A percentile compares a stretch with the other conserved stretches of the same genome.
Conservation (phyloP, 2,797 vertebrate genomes). For the Sparus aurata region DNA sequence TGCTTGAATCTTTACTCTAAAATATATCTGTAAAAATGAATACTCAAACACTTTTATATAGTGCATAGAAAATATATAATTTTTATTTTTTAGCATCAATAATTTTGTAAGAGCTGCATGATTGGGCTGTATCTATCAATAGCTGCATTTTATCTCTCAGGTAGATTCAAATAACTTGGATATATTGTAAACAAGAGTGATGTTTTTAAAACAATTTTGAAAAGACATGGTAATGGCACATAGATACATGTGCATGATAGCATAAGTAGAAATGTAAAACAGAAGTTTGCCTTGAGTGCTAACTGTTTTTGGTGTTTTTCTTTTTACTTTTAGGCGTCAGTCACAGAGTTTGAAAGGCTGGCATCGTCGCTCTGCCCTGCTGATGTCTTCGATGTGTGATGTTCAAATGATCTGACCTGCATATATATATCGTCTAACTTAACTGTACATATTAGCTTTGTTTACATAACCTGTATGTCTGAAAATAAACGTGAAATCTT, state of each 20-base stretch:
- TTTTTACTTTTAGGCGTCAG: conserved; percentile 68
- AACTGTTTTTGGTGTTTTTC: neutral
- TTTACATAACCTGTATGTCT: conserved; percentile 16
- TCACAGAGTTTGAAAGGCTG: conserved; percentile 77
- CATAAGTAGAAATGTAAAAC: neutral
- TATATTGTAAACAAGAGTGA: neutral
- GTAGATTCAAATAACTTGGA: neutral
- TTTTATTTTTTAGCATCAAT: neutral
- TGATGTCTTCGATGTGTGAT: conserved; percentile 75
- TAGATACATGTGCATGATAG: too few species aligned
- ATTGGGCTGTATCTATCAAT: neutral
- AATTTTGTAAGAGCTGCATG: neutral
- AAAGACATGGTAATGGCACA: too few species aligned
- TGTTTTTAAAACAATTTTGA: neutral
- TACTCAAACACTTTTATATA: neutral
- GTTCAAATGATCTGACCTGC: neutral
- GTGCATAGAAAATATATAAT: neutral
- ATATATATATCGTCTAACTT: conserved; percentile 15
- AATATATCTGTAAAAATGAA: neutral
- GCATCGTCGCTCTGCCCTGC: conserved; percentile 67
- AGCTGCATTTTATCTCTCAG: neutral
- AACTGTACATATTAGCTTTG: conserved; percentile 53
- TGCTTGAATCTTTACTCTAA: neutral
- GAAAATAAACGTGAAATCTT: conserved; percentile 49
- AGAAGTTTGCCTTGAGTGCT: neutral